Evolutionary conservation across 2,797 vertebrate species (phyloP).

Genomic region (Labeo calbasu): DNA sequence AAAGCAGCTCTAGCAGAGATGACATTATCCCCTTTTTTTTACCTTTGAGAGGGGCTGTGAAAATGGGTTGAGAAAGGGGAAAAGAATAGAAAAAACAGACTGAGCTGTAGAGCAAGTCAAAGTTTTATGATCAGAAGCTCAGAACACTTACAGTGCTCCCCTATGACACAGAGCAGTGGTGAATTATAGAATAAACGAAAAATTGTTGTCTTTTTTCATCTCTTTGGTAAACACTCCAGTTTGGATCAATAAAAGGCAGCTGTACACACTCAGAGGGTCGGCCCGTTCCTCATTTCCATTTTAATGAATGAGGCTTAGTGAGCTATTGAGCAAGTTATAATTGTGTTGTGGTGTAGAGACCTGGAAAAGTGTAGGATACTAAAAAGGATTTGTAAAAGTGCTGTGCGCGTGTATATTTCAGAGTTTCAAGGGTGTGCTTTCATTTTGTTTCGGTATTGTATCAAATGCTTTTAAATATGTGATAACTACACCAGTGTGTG

Average conservation of each 20-base stretch:
- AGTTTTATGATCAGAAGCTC: constrained; percentile 62
- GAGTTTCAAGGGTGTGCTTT: neutral
- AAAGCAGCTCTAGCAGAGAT: constrained; percentile 34
- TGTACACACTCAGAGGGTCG: constrained; percentile 56
- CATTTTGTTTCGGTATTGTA: neutral
- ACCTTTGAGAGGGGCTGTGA: constrained; percentile 44
- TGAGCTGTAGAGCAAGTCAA: constrained; percentile 55
- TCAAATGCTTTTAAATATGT: neutral
- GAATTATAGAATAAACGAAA: constrained; percentile 64
- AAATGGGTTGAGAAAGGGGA: constrained; percentile 35
- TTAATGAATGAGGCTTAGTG: constrained; percentile 68
- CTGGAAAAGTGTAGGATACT: constrained; percentile 29
- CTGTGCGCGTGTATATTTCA: neutral
- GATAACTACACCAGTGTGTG: neutral
- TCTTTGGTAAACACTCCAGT: constrained; percentile 56
- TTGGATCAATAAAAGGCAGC: constrained; percentile 56
- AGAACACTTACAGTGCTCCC: constrained; percentile 56
- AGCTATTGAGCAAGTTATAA: constrained; percentile 57
- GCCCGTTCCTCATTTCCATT: constrained; percentile 64
- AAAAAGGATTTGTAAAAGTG: constrained; percentile 38
- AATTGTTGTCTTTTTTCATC: constrained; percentile 62
- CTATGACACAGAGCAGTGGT: constrained; percentile 60
- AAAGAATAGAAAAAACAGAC: constrained; percentile 39
- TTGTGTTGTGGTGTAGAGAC: constrained; percentile 57
- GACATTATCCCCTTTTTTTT: constrained; percentile 26